These are phyloP conservation scores for Ahaetulla prasina DNA, from an alignment of 2,113 vertebrate species.

Conservation along the genomic window DNA sequence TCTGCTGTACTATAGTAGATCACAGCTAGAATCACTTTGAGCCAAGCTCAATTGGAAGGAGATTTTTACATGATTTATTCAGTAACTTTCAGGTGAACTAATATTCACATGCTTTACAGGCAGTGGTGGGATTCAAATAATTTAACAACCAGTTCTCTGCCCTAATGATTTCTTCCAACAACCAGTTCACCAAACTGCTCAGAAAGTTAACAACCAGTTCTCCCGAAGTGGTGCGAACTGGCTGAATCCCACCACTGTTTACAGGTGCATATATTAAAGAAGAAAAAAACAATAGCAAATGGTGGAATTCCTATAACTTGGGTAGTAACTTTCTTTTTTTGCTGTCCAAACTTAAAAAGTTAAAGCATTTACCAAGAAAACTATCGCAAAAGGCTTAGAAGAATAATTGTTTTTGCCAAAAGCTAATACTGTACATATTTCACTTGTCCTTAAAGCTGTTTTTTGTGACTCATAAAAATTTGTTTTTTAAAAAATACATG, in stretches of 20 bases:
- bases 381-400: background rate
- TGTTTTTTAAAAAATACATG: background rate
- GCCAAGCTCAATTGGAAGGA: background rate
- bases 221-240: too few species aligned
- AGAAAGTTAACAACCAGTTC: too few species aligned
- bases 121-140: too few species aligned
- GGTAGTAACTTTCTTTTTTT: background rate
- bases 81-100: background rate
- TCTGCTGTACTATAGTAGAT: background rate
- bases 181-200: too few species aligned
- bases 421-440: background rate
- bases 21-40: background rate
- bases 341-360: background rate
- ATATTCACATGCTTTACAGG: background rate
- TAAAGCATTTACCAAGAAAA: background rate
- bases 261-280: background rate
- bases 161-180: too few species aligned
- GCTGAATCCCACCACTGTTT: too few species aligned
- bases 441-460: background rate
- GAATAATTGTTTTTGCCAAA: background rate
- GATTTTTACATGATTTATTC: background rate
- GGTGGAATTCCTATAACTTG: background rate
- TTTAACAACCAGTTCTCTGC: too few species aligned
- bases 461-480: background rate
- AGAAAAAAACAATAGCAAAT: background rate